Conservation (phyloP, 2,797 vertebrate genomes). For the Momotus momota region DNA sequence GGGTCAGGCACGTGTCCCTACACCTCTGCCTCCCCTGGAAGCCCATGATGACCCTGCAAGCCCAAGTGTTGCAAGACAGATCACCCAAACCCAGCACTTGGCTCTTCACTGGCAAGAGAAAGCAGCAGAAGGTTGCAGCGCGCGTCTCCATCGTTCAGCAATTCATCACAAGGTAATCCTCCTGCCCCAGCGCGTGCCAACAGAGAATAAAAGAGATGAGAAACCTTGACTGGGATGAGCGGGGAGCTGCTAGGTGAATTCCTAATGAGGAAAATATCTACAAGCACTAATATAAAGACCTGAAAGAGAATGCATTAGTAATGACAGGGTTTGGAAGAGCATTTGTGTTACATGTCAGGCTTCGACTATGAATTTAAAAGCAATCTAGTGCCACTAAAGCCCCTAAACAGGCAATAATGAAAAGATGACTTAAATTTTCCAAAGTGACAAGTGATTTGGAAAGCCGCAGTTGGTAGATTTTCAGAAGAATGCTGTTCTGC, state of each 20-base stretch:
- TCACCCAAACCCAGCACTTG: background rate
- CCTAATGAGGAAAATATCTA: constrained; percentile 58
- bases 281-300: constrained; percentile 53
- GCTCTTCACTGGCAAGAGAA: background rate
- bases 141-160: constrained; percentile 1
- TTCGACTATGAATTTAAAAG: constrained; percentile 39
- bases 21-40: background rate
- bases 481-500: background rate
- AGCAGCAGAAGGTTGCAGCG: background rate
- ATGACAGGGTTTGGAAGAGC: constrained; percentile 59
- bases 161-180: constrained; percentile 54
- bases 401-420: constrained; percentile 58
- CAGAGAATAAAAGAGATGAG: constrained; percentile 47
- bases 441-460: constrained; percentile 41
- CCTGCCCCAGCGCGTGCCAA: background rate
- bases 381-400: constrained; percentile 52
- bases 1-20: background rate
- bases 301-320: constrained; percentile 63
- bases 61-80: accelerated
- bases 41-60: background rate
- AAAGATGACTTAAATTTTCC: constrained; percentile 55
- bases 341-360: constrained; percentile 57
- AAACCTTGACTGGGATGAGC: constrained; percentile 58
- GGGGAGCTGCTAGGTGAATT: constrained; percentile 54
- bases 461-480: background rate